These are phyloP conservation scores for Pteropus rufus DNA, from an alignment of 2,797 vertebrate genomes.

Conservation along the genomic window DNA sequence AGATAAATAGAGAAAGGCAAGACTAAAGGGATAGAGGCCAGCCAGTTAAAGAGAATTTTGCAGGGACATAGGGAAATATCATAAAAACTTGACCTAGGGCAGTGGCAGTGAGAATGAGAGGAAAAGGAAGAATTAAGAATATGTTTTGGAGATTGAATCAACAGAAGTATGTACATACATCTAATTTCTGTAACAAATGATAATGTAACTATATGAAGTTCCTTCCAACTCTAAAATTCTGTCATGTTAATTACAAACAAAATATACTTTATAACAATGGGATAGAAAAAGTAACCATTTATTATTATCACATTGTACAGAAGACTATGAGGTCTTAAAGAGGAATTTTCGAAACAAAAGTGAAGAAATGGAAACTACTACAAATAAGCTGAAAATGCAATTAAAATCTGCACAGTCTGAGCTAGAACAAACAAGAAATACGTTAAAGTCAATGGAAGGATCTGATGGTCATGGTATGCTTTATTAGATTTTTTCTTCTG, in stretches of 20 bases:
- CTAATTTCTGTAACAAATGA: background rate
- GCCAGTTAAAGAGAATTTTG: background rate
- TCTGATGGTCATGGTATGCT: conserved; percentile 86
- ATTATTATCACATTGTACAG: conserved; percentile 75
- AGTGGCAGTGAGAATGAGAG: background rate
- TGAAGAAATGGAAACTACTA: conserved; percentile 79
- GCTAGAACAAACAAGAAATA: conserved; percentile 84
- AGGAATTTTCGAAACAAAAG: conserved; percentile 81
- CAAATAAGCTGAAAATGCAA: conserved; percentile 84
- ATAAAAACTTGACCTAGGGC: background rate
- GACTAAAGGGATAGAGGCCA: background rate
- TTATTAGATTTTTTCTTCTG: background rate
- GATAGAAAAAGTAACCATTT: conserved; percentile 39
- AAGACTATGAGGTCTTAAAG: conserved; percentile 85
- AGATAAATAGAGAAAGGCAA: background rate
- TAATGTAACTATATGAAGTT: background rate
- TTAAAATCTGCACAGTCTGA: conserved; percentile 83
- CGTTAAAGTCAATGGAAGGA: conserved; percentile 84
- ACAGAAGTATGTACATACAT: background rate
- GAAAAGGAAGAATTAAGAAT: background rate
- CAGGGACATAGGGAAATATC: background rate
- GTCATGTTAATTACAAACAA: conserved; percentile 13
- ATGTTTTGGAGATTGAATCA: background rate
- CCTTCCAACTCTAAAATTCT: background rate
- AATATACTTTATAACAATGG: background rate